These are phyloP conservation scores for Lepetodrilus schrolli DNA, from an alignment of 2,888 invertebrate genomes.

Conservation along the genomic window DNA sequence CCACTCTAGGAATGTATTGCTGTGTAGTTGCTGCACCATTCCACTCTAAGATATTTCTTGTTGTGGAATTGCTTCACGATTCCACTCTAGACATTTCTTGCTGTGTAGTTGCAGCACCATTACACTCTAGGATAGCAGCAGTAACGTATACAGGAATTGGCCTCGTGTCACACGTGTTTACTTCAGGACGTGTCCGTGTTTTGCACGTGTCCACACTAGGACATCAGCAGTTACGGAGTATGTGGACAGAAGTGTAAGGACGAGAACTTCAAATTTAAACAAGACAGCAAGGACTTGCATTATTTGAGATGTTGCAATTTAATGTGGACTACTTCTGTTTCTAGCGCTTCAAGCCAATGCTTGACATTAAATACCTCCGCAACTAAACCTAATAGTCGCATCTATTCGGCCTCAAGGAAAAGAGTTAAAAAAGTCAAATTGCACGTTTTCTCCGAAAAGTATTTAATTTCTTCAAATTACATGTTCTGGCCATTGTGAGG, in stretches of 20 bases:
- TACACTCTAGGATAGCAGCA: too few species aligned
- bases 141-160: too few species aligned
- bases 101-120: too few species aligned
- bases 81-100: too few species aligned
- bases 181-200: too few species aligned
- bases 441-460: conserved; percentile 22
- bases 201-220: too few species aligned
- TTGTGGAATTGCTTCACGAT: too few species aligned
- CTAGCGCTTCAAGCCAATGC: neutral
- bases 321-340: neutral
- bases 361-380: conserved; percentile 14
- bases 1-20: too few species aligned
- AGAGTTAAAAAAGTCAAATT: conserved; percentile 23
- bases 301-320: conserved; percentile 22
- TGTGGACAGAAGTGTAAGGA: neutral
- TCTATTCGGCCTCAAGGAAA: conserved; percentile 19
- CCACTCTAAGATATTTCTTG: too few species aligned
- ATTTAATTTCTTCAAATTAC: conserved; percentile 24
- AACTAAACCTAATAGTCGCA: conserved; percentile 6
- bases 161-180: too few species aligned
- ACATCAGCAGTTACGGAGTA: too few species aligned
- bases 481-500: conserved; percentile 3
- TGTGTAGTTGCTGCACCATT: too few species aligned
- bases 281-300: neutral
- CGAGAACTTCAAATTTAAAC: neutral